A percentile compares a stretch with the other conserved stretches of the same genome.
Conservation (phyloP, 2,888 invertebrate genomes). For the Chrysomela aeneicollis region DNA sequence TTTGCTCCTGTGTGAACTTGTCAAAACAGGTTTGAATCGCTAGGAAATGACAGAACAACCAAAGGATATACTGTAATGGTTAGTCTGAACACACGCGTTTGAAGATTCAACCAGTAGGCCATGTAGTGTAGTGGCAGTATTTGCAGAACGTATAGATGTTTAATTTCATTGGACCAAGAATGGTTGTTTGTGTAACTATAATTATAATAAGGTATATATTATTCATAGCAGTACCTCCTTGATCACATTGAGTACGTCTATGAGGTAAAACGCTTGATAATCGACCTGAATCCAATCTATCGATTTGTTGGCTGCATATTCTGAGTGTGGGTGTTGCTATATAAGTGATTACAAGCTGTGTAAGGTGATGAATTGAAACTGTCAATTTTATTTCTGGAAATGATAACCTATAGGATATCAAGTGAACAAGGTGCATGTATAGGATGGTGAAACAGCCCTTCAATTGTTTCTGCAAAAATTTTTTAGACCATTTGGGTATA, state of each 20-base stretch:
- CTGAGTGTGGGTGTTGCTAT: slow-evolving; percentile 30
- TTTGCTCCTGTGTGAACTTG: too few relatives aligned
- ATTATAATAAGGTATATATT: neutral
- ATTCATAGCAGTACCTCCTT: neutral
- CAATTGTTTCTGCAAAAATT: too few relatives aligned
- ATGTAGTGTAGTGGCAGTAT: too few relatives aligned
- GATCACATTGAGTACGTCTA: neutral
- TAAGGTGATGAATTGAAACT: slow-evolving; percentile 23
- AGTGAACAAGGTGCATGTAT: too few relatives aligned
- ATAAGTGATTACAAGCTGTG: slow-evolving; percentile 30
- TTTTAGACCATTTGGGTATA: too few relatives aligned
- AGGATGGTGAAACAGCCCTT: too few relatives aligned
- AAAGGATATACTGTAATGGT: too few relatives aligned
- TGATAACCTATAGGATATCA: too few relatives aligned
- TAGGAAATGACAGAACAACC: too few relatives aligned
- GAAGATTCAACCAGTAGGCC: too few relatives aligned
- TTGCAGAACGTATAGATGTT: neutral
- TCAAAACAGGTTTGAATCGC: too few relatives aligned
- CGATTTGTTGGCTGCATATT: slow-evolving; percentile 29
- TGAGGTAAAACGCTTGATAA: slow-evolving; percentile 36
- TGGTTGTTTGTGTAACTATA: neutral
- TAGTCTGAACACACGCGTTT: too few relatives aligned
- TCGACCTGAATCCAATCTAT: slow-evolving; percentile 39
- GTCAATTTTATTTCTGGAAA: slow-evolving; percentile 17
- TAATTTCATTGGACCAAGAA: neutral